Evolutionary conservation across 2,797 vertebrate species (phyloP).

Genomic region (Ibycter americanus): DNA sequence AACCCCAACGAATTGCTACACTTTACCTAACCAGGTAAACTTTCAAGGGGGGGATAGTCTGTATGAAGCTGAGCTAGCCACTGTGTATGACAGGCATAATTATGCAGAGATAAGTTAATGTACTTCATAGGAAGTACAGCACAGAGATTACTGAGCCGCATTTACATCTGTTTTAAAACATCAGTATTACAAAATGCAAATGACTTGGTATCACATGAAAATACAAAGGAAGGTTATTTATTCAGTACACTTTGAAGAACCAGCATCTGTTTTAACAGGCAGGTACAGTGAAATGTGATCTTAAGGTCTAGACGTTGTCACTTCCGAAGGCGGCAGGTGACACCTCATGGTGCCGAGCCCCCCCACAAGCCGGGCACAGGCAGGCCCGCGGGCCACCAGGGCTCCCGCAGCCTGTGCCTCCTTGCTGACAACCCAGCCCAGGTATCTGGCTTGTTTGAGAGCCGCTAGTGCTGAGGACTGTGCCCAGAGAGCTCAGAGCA

Average conservation of each 20-base stretch:
- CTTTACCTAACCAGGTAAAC: background rate
- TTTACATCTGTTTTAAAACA: background rate
- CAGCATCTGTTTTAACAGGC: background rate
- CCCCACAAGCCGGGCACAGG: background rate
- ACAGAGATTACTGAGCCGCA: background rate
- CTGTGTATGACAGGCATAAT: background rate
- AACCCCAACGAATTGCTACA: background rate
- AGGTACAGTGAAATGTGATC: background rate
- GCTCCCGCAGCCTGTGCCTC: background rate
- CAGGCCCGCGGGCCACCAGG: background rate
- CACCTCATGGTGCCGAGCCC: background rate
- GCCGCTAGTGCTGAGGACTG: background rate
- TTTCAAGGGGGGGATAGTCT: background rate
- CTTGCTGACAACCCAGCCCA: background rate
- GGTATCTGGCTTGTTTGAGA: background rate
- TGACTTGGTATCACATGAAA: background rate
- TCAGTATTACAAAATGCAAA: constrained; percentile 11
- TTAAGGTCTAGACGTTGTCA: background rate
- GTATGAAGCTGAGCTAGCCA: background rate
- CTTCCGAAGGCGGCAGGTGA: background rate
- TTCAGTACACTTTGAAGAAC: background rate
- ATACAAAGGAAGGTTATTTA: background rate
- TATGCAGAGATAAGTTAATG: background rate
- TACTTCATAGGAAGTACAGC: background rate
- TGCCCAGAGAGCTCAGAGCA: background rate